These are phyloP conservation scores for Amia ocellicauda DNA, from an alignment of 2,113 vertebrate species.

Conservation along the genomic window DNA sequence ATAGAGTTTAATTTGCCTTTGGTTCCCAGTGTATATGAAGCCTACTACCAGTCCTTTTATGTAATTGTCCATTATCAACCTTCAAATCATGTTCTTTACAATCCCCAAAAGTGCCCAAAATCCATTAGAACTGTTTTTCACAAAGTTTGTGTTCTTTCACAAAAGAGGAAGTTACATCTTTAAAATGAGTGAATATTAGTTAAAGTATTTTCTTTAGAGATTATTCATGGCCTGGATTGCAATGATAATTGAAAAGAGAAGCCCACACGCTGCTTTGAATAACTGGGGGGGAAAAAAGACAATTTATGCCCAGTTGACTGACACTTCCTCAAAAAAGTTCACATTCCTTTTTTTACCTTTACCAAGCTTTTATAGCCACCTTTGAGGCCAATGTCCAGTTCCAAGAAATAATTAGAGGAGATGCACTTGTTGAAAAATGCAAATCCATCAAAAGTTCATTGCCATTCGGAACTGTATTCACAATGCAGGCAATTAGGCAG, in stretches of 20 bases:
- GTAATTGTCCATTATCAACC: too few species aligned
- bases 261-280: too few species aligned
- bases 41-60: too few species aligned
- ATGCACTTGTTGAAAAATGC: slow-evolving; percentile 42
- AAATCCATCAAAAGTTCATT: slow-evolving; percentile 32
- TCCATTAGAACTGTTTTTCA: slow-evolving; percentile 8
- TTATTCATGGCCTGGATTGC: slow-evolving; percentile 1
- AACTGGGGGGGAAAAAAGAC: too few species aligned
- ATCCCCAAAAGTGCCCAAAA: neutral
- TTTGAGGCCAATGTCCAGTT: slow-evolving; percentile 22
- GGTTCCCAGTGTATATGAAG: too few species aligned
- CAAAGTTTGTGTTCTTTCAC: neutral
- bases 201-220: neutral
- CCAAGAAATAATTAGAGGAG: slow-evolving; percentile 40
- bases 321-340: slow-evolving; percentile 13
- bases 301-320: too few species aligned
- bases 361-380: slow-evolving; percentile 28
- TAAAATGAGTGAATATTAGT: neutral
- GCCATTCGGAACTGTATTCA: slow-evolving; percentile 38
- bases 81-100: too few species aligned
- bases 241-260: neutral
- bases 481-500: slow-evolving; percentile 47
- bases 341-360: slow-evolving; percentile 28
- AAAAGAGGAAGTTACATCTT: neutral
- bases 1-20: too few species aligned